phyloP scores from a whole-genome alignment of 2,888 invertebrate species.

The Rotaria sp. region DNA sequence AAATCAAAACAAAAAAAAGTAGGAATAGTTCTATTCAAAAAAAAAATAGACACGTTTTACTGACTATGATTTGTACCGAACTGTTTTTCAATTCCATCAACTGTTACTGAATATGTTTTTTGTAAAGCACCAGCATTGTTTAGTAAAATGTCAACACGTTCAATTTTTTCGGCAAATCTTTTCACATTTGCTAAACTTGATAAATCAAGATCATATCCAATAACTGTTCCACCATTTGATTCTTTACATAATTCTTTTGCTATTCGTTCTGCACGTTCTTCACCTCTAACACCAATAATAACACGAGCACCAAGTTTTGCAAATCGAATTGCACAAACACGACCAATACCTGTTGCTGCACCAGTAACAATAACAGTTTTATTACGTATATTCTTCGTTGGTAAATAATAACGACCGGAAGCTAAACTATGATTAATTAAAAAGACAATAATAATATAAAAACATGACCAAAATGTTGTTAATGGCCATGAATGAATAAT shows the following conservation, averaged over 20 bases:
- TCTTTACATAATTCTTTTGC: neutral
- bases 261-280: neutral
- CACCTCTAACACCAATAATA: neutral
- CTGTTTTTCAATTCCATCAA: neutral
- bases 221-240: neutral
- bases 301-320: neutral
- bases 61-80: neutral
- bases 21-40: neutral
- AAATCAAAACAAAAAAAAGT: neutral
- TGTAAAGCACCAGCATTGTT: neutral
- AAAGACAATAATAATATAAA: neutral
- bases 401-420: neutral
- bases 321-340: neutral
- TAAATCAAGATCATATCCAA: slow-evolving; percentile 23
- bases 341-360: neutral
- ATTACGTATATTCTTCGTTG: neutral
- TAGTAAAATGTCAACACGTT: neutral
- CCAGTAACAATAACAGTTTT: neutral
- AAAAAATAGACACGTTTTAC: neutral
- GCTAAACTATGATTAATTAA: neutral
- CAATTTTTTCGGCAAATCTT: neutral
- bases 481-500: neutral
- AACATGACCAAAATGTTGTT: neutral
- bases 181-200: neutral
- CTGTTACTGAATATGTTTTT: neutral